These are phyloP conservation scores for Eledone cirrhosa DNA, from an alignment of 2,888 invertebrate species.

Conservation along the genomic window DNA sequence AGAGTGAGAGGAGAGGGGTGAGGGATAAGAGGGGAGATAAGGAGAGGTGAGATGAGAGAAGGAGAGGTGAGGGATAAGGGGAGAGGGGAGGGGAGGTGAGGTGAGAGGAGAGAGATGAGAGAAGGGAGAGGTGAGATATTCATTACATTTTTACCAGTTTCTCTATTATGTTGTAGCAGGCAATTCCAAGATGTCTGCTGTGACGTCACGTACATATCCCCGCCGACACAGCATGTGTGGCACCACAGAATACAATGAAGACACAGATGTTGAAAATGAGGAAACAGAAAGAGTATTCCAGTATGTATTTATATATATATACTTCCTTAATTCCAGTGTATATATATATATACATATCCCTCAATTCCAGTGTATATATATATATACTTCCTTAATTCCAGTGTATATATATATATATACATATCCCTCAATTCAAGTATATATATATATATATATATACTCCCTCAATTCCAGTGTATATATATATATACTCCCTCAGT, in stretches of 20 bases:
- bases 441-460: no score
- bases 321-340: neutral
- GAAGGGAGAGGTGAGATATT: no score
- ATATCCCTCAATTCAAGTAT: no score
- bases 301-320: constrained; percentile 40
- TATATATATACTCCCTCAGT: no score
- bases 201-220: constrained; percentile 23
- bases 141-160: no score
- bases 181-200: constrained; percentile 3
- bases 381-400: neutral
- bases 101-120: no score
- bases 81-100: no score
- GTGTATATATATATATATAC: no score
- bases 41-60: no score
- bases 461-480: no score
- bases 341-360: neutral
- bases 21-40: no score
- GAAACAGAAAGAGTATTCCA: constrained; percentile 55
- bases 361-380: neutral
- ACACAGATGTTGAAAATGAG: constrained; percentile 54
- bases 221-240: constrained; percentile 48
- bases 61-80: neutral
- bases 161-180: neutral
- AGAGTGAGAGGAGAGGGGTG: no score
- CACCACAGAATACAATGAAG: constrained; percentile 44